A percentile compares a stretch with the other conserved stretches of the same genome.
Conservation (phyloP, 1,140 invertebrate genomes). For the Palaemon carinicauda region DNA sequence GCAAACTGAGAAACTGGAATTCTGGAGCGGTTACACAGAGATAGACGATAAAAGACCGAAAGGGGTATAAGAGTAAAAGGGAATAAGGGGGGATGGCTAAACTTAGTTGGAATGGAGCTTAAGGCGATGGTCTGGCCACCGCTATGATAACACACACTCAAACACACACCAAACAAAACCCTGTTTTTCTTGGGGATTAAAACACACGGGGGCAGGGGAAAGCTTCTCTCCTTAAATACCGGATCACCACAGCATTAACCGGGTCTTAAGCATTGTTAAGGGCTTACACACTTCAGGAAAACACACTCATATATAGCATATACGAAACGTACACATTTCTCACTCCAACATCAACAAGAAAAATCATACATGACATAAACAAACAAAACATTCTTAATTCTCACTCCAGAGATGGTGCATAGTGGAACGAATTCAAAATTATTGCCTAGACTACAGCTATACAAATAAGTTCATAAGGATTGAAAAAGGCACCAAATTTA, state of each 20-base stretch:
- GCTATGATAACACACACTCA: conserved; percentile 13
- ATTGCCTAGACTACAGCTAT: too few relatives aligned
- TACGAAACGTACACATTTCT: neutral
- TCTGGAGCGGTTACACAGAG: too few relatives aligned
- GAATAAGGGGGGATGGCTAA: neutral
- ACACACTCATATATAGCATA: conserved; percentile 4
- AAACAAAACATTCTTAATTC: too few relatives aligned
- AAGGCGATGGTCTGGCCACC: neutral
- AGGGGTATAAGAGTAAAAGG: neutral
- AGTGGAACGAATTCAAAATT: too few relatives aligned
- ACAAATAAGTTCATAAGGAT: too few relatives aligned
- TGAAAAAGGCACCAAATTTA: too few relatives aligned
- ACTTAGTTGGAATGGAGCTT: too few relatives aligned
- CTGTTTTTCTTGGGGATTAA: conserved; percentile 39
- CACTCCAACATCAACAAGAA: neutral
- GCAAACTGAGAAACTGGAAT: too few relatives aligned
- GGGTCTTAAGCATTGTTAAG: neutral
- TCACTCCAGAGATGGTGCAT: too few relatives aligned
- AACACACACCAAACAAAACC: conserved; percentile 26
- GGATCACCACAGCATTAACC: neutral
- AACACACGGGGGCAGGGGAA: neutral
- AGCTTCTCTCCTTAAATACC: conserved; percentile 2
- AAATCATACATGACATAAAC: too few relatives aligned
- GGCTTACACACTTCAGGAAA: neutral
- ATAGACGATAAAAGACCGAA: too few relatives aligned